Base-by-base conservation (phyloP, 2,797 vertebrate genomes). In the Apogon talboti region DNA sequence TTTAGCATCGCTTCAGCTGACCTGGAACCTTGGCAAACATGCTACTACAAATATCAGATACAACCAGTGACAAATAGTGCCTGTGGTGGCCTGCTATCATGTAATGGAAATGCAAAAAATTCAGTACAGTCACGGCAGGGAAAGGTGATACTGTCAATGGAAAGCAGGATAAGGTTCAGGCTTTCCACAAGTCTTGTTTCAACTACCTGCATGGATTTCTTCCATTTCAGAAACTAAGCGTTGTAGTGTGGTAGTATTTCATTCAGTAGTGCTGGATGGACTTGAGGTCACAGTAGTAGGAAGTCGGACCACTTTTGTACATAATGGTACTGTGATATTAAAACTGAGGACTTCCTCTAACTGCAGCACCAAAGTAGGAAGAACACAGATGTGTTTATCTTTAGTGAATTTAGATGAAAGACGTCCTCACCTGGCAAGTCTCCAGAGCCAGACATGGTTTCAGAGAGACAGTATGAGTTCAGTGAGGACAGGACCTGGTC, bases 391-490 rank as follows among this genome's bases (percentile, higher is more conserved):
- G 3, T 30, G 2, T 30, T 30, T 30, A 3, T 30, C 6, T 30
- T 30, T 30, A 50, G 11, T 4, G 19, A 41, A 5, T 19, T 11
- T 14, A 42, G 11, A 9, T 9, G 3, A 16, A 21, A 7, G n/a
- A 67, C 42, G 13, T 4, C 16, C 82, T 76, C 35, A 92, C 91
- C 90, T 74, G 90, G 91, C 56, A 92, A 51, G 38, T 93, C 92
- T 3, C 91, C 69, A 8, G 92, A 56, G 10, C 89, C 87, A 11
- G 92, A 89, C 92, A 93, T 93, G 68, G 55, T 69, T 55, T 63
- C 52, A 28, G 54, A 33, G 5, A 54, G 60, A 64, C 7, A 10
- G 15, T 2, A 56, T 3, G 14, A 68, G 46, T 54, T 66, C 40
- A 24, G 70, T n/a, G 55, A 35, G 55, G 28, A 41, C 6, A 46